Percentiles rank a stretch among this genome's conserved stretches.
Conservation (phyloP, 2,113 vertebrate genomes). For the Sinocyclocheilus rhinocerous region DNA sequence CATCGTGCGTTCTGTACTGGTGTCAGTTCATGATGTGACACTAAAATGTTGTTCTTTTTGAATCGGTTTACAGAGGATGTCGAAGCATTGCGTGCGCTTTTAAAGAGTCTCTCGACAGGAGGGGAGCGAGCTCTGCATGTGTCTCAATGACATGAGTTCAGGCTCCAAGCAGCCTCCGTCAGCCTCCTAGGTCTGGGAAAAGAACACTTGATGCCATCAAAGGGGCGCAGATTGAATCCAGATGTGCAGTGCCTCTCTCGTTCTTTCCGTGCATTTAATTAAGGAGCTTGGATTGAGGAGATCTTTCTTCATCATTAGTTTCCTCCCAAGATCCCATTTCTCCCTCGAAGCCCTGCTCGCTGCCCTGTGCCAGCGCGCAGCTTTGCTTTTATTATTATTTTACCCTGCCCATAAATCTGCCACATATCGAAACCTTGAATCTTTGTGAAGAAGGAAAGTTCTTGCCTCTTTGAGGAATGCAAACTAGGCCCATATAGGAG, state of each 20-base stretch:
- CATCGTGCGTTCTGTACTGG: not conserved
- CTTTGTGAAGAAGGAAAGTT: slow-evolving; percentile 2
- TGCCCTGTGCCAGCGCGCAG: slow-evolving; percentile 48
- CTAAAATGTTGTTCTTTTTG: slow-evolving; percentile 37
- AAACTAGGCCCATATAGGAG: not conserved
- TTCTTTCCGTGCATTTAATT: slow-evolving; percentile 90
- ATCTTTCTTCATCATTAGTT: slow-evolving; percentile 83
- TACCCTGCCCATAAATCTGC: slow-evolving; percentile 47
- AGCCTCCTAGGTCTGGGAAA: slow-evolving; percentile 83
- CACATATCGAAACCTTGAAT: slow-evolving; percentile 48
- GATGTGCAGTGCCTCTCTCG: slow-evolving; percentile 78
- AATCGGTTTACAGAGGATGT: slow-evolving; percentile 33
- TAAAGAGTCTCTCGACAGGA: slow-evolving; percentile 38
- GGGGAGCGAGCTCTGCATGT: slow-evolving; percentile 58
- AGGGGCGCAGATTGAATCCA: slow-evolving; percentile 88
- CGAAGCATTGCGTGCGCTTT: slow-evolving; percentile 32
- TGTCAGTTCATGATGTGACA: slow-evolving; percentile 22
- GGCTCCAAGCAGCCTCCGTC: slow-evolving; percentile 76
- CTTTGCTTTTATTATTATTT: slow-evolving; percentile 49
- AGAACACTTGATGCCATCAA: slow-evolving; percentile 92
- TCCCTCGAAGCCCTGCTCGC: slow-evolving; percentile 50
- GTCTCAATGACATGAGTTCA: slow-evolving; percentile 68
- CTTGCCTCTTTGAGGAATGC: not conserved
- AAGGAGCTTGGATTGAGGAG: slow-evolving; percentile 81
- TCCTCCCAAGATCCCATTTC: slow-evolving; percentile 61